Percentiles rank a stretch among this genome's conserved stretches.
These are phyloP conservation scores for Drosophila melanica DNA, from an alignment of 1,140 invertebrate species.

Conservation along the genomic window DNA sequence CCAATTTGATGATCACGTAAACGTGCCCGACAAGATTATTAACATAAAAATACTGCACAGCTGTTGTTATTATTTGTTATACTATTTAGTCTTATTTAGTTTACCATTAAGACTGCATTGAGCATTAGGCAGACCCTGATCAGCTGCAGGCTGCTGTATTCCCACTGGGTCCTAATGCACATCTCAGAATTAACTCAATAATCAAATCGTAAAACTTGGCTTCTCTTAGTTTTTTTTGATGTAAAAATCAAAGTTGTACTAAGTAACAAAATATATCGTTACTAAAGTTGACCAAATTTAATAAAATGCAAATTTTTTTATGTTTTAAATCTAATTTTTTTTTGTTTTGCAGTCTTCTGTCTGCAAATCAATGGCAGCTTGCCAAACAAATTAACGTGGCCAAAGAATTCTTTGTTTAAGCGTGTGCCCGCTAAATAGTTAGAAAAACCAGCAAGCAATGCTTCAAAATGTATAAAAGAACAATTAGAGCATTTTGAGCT, in stretches of 20 bases:
- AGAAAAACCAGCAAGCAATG: no score
- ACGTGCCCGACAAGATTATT: slow-evolving; percentile 14
- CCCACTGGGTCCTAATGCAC: slow-evolving; percentile 26
- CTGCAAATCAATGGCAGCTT: no score
- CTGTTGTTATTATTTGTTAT: neutral
- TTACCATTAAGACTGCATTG: slow-evolving; percentile 27
- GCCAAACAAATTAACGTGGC: no score
- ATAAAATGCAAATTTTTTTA: no score
- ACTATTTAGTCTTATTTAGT: no score
- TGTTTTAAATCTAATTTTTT: no score
- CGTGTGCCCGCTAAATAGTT: no score
- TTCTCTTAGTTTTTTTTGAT: neutral
- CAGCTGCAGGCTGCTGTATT: slow-evolving; percentile 20
- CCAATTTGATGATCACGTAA: slow-evolving; percentile 12
- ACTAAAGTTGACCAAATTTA: neutral
- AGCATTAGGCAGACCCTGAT: slow-evolving; percentile 25
- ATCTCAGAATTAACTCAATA: neutral
- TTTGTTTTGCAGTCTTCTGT: no score
- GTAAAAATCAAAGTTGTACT: neutral
- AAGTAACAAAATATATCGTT: neutral
- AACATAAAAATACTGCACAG: slow-evolving; percentile 31
- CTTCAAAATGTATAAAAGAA: no score
- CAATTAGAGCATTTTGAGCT: neutral
- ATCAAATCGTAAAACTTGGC: neutral
- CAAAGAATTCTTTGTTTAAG: no score